A percentile compares a stretch with the other conserved stretches of the same genome.
Evolutionary conservation across 2,797 vertebrate species (phyloP).

Genomic region (Pseudochirops corinnae): DNA sequence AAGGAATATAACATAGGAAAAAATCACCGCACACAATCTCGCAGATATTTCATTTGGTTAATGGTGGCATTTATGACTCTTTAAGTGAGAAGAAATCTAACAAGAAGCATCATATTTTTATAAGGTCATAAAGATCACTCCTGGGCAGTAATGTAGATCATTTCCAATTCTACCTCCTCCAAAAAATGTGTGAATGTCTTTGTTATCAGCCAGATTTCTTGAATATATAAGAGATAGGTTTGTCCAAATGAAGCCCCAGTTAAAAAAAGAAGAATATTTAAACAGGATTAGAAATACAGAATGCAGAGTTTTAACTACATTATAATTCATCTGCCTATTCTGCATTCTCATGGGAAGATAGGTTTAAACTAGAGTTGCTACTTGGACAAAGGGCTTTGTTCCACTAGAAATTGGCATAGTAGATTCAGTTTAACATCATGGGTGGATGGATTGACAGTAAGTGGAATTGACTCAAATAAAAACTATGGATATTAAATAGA

Average conservation of each 20-base stretch:
- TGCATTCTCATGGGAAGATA: not conserved
- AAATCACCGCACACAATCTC: slow-evolving; percentile 32
- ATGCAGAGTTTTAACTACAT: not conserved
- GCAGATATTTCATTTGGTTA: not conserved
- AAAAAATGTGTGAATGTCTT: not conserved
- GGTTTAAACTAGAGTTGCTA: not conserved
- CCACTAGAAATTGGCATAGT: not conserved
- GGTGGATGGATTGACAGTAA: slow-evolving; percentile 35
- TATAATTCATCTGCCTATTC: not conserved
- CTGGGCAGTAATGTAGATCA: not conserved
- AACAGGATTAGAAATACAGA: slow-evolving; percentile 14
- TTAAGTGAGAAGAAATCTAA: slow-evolving; percentile 33
- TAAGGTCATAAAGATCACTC: not conserved
- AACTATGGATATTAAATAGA: slow-evolving; percentile 59
- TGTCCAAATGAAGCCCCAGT: slow-evolving; percentile 32
- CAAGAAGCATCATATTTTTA: slow-evolving; percentile 21
- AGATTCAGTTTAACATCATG: slow-evolving; percentile 40
- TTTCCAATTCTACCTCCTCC: not conserved
- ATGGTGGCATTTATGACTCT: not conserved
- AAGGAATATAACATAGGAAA: not conserved
- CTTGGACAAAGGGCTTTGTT: not conserved
- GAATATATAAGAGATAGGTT: not conserved
- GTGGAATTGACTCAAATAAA: slow-evolving; percentile 7
- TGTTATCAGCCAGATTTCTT: not conserved
- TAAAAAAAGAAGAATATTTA: slow-evolving; percentile 26